These are phyloP conservation scores for Platycheirus albimanus DNA, from an alignment of 2,888 invertebrate genomes.

Conservation along the genomic window DNA sequence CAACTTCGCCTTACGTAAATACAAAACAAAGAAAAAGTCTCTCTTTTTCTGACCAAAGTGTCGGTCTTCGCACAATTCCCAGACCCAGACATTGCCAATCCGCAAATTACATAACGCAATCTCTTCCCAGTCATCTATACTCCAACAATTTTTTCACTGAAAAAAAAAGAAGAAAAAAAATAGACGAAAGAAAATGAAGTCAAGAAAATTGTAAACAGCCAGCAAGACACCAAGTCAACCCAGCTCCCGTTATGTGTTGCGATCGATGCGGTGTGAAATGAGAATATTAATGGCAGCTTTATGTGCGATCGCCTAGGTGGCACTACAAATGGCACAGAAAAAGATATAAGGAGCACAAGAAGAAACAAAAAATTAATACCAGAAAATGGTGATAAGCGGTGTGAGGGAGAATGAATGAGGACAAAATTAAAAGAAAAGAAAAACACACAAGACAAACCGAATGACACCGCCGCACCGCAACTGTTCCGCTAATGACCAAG, in stretches of 20 bases:
- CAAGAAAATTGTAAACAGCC: conserved; percentile 62
- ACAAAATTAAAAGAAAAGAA: conserved; percentile 23
- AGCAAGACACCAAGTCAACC: conserved; percentile 19
- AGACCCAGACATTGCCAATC: conserved; percentile 45
- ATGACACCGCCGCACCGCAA: conserved; percentile 61
- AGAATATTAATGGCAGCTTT: conserved; percentile 71
- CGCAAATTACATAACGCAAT: conserved; percentile 51
- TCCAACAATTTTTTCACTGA: not conserved
- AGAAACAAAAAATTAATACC: conserved; percentile 12
- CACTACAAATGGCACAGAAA: conserved; percentile 55
- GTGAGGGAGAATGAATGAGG: not conserved
- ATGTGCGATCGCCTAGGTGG: conserved; percentile 56
- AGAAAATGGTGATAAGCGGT: not conserved
- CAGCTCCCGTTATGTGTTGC: conserved; percentile 67
- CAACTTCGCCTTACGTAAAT: too few species aligned
- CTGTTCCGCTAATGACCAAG: conserved; percentile 69
- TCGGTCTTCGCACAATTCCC: not conserved
- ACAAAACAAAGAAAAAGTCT: not conserved
- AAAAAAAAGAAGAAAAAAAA: not conserved
- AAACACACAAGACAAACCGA: conserved; percentile 35
- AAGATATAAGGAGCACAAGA: conserved; percentile 20
- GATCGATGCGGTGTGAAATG: conserved; percentile 67
- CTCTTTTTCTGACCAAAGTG: conserved; percentile 8
- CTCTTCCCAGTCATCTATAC: conserved; percentile 26
- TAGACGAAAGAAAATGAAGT: conserved; percentile 33